Base-by-base conservation (phyloP, 2,113 vertebrate genomes). In the Cyprinus carpio region DNA sequence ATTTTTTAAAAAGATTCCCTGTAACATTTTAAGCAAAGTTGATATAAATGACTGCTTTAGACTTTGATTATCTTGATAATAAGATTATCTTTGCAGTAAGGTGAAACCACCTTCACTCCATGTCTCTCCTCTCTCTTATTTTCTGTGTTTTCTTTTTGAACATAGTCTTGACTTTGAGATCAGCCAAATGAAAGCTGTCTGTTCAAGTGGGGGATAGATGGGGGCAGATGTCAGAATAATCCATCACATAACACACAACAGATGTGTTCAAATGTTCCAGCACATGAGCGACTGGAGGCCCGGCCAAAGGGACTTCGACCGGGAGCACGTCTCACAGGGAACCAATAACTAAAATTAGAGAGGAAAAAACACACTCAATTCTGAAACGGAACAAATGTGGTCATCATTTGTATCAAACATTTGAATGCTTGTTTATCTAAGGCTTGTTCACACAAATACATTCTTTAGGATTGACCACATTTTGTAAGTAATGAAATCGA, bases 211-310 rank as follows among this genome's bases (percentile, higher is more conserved):
- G 82, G 85, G 85, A 87, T 89, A 82, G 87, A 87, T 81, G 88
- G 75, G 87, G 89, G 88, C 90, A 90, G 89, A 91, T 91, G 88
- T 89, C 85, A 83, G 83, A 85, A 87, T 88, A 87, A 88, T 89
- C 85, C 71, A 82, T 90, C 87, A 77, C 81, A 87, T 92, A 92
- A 92, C 84, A 51, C 80, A 86, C 67, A 90, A 84, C 91, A 92
- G 90, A 90, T 92, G 90, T 90, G 83, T 87, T 87, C 80, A 87
- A 87, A 84, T 87, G 89, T 75, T 82, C 81, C 79, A 85, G 82
- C 60, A 86, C 69, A 82, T 56, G 85, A 71, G 46, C 71, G 84
- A 89, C 78, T 86, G 72, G 20, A 29, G 56, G 64, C 79, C 82
- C 75, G n/a, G 72, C 84, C 62, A 51, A 58, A 60, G 27, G 84